phyloP scores from a whole-genome alignment of 2,797 vertebrate genomes.

The Potorous gilbertii region DNA sequence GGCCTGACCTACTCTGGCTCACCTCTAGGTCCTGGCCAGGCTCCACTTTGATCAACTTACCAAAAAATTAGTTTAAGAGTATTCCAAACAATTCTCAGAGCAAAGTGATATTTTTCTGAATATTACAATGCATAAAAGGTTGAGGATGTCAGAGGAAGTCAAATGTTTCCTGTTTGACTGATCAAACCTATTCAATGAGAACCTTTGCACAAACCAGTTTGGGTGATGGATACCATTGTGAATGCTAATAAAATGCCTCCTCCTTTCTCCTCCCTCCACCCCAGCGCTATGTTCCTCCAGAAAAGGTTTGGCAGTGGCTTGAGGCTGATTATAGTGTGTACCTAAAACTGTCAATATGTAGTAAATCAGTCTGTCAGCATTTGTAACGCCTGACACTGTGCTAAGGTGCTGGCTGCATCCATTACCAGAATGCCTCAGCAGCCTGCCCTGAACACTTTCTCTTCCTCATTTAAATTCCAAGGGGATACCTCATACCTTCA shows the following conservation, averaged over 20 bases:
- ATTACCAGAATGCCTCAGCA: conserved; percentile 60
- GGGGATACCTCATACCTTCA: neutral
- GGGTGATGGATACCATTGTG: conserved; percentile 30
- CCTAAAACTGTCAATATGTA: conserved; percentile 65
- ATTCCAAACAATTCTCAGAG: neutral
- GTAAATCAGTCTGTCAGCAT: conserved; percentile 68
- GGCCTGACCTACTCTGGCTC: neutral
- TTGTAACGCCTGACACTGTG: conserved; percentile 51
- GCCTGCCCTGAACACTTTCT: conserved; percentile 39
- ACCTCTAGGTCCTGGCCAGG: neutral
- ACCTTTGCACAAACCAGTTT: neutral
- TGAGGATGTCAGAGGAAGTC: neutral
- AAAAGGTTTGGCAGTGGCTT: conserved; percentile 20
- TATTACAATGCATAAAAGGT: neutral
- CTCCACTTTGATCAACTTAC: neutral
- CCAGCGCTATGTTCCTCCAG: neutral
- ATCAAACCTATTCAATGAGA: neutral
- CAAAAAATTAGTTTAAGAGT: neutral
- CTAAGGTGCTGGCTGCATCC: conserved; percentile 13
- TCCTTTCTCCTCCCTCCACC: neutral
- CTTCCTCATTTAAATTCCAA: conserved; percentile 59
- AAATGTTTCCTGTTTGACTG: neutral
- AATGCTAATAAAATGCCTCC: conserved; percentile 53
- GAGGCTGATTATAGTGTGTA: conserved; percentile 64
- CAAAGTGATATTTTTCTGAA: accelerated